These are phyloP conservation scores for Conus betulinus DNA, from an alignment of 1,140 invertebrate species.

Conservation along the genomic window DNA sequence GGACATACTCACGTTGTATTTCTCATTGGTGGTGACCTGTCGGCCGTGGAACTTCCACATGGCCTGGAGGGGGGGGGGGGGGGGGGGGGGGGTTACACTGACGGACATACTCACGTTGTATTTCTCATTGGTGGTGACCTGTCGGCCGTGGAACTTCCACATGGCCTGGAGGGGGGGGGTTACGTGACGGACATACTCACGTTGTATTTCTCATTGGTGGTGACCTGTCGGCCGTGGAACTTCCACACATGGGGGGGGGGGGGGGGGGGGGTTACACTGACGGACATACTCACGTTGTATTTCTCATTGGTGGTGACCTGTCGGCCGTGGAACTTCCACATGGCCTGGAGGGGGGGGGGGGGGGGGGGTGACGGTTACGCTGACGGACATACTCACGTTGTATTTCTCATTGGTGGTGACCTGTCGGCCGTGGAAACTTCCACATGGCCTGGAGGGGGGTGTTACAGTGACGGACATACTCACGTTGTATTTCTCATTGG, in stretches of 20 bases:
- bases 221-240: conserved; percentile 79
- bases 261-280: conserved; percentile 79
- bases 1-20: conserved; percentile 80
- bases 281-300: conserved; percentile 78
- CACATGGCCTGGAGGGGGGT: no score
- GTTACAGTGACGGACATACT: no score
- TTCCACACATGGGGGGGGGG: conserved; percentile 94
- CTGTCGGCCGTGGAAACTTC: no score
- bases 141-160: conserved; percentile 87
- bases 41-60: conserved; percentile 90
- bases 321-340: conserved; percentile 89
- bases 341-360: conserved; percentile 88
- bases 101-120: conserved; percentile 78
- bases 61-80: conserved; percentile 88
- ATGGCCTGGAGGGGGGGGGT: conserved; percentile 83
- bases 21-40: conserved; percentile 37
- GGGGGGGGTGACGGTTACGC: conserved; percentile 92
- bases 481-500: conserved; percentile 80
- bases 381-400: no score
- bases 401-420: no score
- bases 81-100: no score
- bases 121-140: conserved; percentile 71
- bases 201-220: conserved; percentile 80
- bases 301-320: conserved; percentile 70
- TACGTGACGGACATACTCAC: no score